Conservation (phyloP, 2,113 vertebrate species). For the Pelobates fuscus region DNA sequence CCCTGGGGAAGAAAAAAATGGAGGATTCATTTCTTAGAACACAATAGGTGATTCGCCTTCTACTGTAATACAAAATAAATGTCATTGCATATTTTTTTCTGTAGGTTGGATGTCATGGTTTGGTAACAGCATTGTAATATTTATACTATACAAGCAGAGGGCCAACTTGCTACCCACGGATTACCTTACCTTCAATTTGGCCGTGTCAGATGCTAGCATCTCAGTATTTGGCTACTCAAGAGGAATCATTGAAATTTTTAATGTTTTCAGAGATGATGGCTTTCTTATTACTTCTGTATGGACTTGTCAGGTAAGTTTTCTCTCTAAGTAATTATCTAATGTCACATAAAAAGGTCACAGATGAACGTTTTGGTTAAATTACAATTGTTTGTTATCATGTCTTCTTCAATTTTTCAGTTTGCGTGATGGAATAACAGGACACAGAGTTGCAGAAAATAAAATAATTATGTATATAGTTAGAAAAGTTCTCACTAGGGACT, state of each 20-base stretch:
- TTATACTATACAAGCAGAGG: slow-evolving; percentile 80
- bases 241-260: slow-evolving; percentile 83
- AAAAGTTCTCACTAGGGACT: too few relatives aligned
- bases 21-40: too few relatives aligned
- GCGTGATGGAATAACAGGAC: too few relatives aligned
- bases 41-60: too few relatives aligned
- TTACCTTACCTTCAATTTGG: slow-evolving; percentile 81
- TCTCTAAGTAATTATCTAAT: not conserved
- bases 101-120: slow-evolving; percentile 86
- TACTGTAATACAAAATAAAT: too few relatives aligned
- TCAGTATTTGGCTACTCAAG: slow-evolving; percentile 81
- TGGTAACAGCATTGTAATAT: slow-evolving; percentile 83
- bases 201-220: slow-evolving; percentile 80
- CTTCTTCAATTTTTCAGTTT: too few relatives aligned
- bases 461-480: too few relatives aligned
- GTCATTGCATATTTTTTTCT: slow-evolving; percentile 9
- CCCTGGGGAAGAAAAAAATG: too few relatives aligned
- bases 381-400: too few relatives aligned
- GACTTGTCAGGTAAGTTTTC: slow-evolving; percentile 79
- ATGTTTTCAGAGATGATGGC: slow-evolving; percentile 78
- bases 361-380: too few relatives aligned
- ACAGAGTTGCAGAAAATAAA: too few relatives aligned
- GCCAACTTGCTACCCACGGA: slow-evolving; percentile 76
- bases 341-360: too few relatives aligned
- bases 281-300: slow-evolving; percentile 81